A percentile compares a stretch with the other conserved stretches of the same genome.
Conservation (phyloP, 2,888 invertebrate species). For the Agrochola macilenta region DNA sequence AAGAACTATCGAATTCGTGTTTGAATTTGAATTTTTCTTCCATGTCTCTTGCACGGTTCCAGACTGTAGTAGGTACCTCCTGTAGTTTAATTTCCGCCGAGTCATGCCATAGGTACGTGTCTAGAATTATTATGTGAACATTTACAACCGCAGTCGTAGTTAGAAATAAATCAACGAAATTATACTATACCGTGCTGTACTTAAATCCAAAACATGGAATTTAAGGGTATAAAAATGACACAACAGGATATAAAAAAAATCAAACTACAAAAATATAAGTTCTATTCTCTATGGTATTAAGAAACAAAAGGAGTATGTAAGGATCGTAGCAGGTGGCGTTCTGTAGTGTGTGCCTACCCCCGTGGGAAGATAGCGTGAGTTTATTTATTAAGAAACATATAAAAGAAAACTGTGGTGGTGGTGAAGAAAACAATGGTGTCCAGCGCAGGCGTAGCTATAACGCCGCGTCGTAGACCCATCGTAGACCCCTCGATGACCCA, state of each 20-base stretch:
- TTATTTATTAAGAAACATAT: background rate
- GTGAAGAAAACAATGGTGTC: background rate
- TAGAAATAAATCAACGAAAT: constrained; percentile 40
- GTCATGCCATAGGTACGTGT: constrained; percentile 62
- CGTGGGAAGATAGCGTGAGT: background rate
- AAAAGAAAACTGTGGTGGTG: background rate
- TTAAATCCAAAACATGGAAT: background rate
- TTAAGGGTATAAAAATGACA: too few species aligned
- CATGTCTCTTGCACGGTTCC: constrained; percentile 36
- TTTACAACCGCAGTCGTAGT: constrained; percentile 37
- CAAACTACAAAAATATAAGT: background rate
- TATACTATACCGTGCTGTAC: constrained; percentile 12
- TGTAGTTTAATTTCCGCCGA: constrained; percentile 74
- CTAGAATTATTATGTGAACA: constrained; percentile 61
- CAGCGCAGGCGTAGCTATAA: background rate
- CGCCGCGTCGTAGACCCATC: background rate
- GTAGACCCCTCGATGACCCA: too few species aligned
- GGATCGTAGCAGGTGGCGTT: too few species aligned
- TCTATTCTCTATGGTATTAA: background rate
- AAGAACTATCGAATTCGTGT: constrained; percentile 37
- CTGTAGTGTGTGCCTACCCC: too few species aligned
- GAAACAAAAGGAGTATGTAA: background rate
- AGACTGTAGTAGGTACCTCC: constrained; percentile 45
- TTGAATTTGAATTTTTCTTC: constrained; percentile 34
- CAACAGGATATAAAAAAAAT: background rate